Evolutionary conservation across 2,888 invertebrate species (phyloP).

Genomic region (Pristionchus mayeri): DNA sequence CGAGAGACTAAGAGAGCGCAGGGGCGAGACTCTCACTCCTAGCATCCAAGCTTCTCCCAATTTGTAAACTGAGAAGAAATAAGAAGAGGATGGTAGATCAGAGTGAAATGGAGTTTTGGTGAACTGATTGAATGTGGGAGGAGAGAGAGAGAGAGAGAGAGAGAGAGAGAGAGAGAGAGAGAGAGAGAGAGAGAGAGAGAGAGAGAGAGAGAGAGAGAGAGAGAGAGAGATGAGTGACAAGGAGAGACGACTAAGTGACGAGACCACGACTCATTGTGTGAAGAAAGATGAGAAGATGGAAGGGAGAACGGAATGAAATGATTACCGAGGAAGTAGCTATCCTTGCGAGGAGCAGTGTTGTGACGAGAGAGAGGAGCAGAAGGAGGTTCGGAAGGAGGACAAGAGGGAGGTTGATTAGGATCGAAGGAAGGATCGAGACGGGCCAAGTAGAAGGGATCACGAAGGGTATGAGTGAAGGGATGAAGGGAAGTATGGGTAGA

Average conservation of each 20-base stretch:
- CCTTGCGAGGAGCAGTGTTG: conserved; percentile 7
- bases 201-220: background rate
- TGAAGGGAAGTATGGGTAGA: conserved; percentile 41
- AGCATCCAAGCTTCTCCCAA: background rate
- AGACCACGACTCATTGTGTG: background rate
- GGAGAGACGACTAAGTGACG: background rate
- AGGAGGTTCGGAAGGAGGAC: conserved; percentile 53
- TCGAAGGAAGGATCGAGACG: conserved; percentile 27
- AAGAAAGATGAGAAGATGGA: conserved; percentile 5
- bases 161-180: background rate
- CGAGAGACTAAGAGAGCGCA: background rate
- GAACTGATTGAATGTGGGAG: conserved; percentile 29
- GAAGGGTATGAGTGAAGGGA: background rate
- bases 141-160: background rate
- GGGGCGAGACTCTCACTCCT: background rate
- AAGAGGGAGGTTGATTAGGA: conserved; percentile 62
- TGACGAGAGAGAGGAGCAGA: conserved; percentile 21
- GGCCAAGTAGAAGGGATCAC: conserved; percentile 13
- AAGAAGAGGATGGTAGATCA: conserved; percentile 12
- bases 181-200: conserved; percentile 6
- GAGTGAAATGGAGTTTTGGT: background rate
- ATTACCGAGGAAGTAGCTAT: conserved; percentile 49
- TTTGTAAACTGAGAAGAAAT: conserved; percentile 30
- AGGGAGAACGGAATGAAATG: background rate
- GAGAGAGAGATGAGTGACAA: background rate